These are phyloP conservation scores for Eriocheir sinensis DNA, from an alignment of 1,140 invertebrate genomes.

Conservation along the genomic window DNA sequence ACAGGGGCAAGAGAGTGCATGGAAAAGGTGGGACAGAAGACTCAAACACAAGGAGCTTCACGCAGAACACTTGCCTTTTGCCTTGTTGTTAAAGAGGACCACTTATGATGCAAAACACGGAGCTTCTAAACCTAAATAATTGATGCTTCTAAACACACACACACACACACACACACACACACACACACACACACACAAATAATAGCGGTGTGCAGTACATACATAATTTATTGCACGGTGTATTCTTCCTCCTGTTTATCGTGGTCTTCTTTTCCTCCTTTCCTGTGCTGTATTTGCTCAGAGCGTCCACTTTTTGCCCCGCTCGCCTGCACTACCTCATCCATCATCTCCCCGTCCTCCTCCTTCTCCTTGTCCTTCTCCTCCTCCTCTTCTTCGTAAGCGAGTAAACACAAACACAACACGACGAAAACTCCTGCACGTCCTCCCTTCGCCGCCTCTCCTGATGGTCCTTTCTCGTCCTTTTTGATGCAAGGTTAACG, in stretches of 20 bases:
- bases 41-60: background rate
- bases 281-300: background rate
- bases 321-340: background rate
- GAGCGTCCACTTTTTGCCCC: background rate
- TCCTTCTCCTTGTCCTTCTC: background rate
- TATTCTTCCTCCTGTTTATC: background rate
- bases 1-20: background rate
- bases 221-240: background rate
- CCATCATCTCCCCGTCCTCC: too few species aligned
- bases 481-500: too few species aligned
- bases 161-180: background rate
- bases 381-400: too few species aligned
- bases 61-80: background rate
- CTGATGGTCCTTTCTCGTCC: background rate
- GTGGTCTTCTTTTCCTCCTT: background rate
- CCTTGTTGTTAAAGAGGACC: background rate
- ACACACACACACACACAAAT: constrained; percentile 23
- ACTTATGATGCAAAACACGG: background rate
- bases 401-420: background rate
- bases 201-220: too few species aligned
- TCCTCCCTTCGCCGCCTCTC: too few species aligned
- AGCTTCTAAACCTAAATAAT: background rate
- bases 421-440: background rate
- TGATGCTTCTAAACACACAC: background rate
- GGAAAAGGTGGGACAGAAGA: background rate